Evolutionary conservation across 2,113 vertebrate genomes (phyloP).

Genomic region (Dicaeum eximium): DNA sequence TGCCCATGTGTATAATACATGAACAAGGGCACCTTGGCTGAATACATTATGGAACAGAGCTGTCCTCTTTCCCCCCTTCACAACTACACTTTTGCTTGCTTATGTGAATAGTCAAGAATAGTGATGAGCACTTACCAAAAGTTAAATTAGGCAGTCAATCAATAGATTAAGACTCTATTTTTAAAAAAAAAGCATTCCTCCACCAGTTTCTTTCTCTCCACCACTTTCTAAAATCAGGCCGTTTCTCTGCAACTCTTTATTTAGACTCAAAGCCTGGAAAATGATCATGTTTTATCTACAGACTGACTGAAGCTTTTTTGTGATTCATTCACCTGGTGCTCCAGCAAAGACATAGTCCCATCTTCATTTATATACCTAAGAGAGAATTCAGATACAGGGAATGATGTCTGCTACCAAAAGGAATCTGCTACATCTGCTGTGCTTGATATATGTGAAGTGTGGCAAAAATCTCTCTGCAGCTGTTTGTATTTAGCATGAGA

Average conservation of each 20-base stretch:
- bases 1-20: constrained; percentile 40
- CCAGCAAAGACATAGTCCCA: constrained; percentile 41
- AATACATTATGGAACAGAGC: constrained; percentile 53
- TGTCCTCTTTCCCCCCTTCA: constrained; percentile 23
- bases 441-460: not conserved
- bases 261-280: constrained; percentile 47
- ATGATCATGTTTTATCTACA: constrained; percentile 45
- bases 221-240: constrained; percentile 40
- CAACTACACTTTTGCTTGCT: constrained; percentile 18
- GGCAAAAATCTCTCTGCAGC: constrained; percentile 19
- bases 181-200: not conserved
- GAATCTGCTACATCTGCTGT: not conserved
- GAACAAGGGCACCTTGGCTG: constrained; percentile 56
- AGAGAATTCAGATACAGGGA: not conserved
- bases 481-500: constrained; percentile 30
- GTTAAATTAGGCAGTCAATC: constrained; percentile 29
- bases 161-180: not conserved
- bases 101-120: constrained; percentile 32
- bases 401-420: not conserved
- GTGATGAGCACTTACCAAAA: not conserved
- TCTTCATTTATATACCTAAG: constrained; percentile 47
- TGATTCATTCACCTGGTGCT: constrained; percentile 55
- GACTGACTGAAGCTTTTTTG: constrained; percentile 30
- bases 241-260: constrained; percentile 64
- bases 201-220: not conserved